Conservation (phyloP, 2,797 vertebrate species). For the Falco cherrug region DNA sequence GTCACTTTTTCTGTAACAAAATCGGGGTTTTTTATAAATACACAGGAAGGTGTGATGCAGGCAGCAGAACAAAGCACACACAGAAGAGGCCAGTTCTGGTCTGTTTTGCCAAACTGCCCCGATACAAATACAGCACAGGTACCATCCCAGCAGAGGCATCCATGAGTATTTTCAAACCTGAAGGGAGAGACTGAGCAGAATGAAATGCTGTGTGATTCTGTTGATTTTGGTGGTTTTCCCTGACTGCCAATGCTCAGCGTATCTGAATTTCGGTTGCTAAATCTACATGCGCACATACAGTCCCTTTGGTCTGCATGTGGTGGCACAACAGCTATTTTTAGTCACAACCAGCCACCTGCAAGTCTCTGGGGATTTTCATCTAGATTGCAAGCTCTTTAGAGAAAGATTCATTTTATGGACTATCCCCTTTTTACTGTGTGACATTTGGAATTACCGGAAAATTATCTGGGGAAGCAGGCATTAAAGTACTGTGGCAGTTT, state of each 20-base stretch:
- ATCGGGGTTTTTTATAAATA: not conserved
- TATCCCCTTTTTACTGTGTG: not conserved
- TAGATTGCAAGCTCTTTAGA: not conserved
- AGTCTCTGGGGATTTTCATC: not conserved
- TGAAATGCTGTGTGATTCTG: not conserved
- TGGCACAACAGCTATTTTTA: not conserved
- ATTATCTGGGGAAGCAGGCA: not conserved
- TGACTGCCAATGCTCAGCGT: accelerated
- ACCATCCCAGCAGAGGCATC: not conserved
- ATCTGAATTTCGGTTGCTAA: constrained; percentile 38
- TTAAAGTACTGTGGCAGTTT: not conserved
- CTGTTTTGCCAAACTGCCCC: not conserved
- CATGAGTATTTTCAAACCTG: not conserved
- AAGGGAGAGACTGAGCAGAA: not conserved
- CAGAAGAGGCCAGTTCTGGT: not conserved
- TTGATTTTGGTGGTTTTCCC: not conserved
- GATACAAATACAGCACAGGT: not conserved
- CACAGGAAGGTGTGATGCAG: not conserved
- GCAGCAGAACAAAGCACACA: not conserved
- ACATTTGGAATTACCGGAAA: not conserved
- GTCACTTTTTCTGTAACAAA: not conserved
- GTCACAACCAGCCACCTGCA: constrained; percentile 30
- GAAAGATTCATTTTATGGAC: not conserved
- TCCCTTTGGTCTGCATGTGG: not conserved
- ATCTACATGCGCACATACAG: not conserved